Conservation (phyloP, 2,113 vertebrate species). For the Scopus umbretta region DNA sequence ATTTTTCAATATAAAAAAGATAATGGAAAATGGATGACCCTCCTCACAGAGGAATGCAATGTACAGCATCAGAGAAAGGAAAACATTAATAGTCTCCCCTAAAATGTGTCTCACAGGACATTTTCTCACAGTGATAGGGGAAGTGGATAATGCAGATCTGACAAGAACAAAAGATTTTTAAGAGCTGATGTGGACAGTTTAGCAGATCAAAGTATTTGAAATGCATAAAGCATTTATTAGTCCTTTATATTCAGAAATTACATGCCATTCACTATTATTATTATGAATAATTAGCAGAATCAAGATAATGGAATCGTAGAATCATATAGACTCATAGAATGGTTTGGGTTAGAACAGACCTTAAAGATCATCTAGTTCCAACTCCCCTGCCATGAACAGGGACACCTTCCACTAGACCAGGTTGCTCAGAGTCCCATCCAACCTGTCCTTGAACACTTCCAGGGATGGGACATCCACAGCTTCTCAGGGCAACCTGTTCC, state of each 20-base stretch:
- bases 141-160: background rate
- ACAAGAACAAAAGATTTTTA: background rate
- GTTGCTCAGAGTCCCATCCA: no score
- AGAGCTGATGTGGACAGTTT: background rate
- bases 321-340: no score
- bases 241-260: background rate
- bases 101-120: background rate
- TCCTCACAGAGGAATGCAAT: background rate
- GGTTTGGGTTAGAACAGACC: no score
- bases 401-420: no score
- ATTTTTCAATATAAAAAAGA: background rate
- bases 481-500: no score
- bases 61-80: background rate
- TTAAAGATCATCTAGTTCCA: no score
- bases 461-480: no score
- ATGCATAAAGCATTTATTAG: background rate
- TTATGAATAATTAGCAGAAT: background rate
- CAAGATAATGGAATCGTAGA: background rate
- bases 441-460: no score
- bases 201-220: background rate
- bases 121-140: background rate
- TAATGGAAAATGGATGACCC: background rate
- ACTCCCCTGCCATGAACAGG: no score
- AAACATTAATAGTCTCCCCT: background rate
- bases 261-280: background rate